Evolutionary conservation across 2,888 invertebrate species (phyloP).

Genomic region (Bellardia bayeri): DNA sequence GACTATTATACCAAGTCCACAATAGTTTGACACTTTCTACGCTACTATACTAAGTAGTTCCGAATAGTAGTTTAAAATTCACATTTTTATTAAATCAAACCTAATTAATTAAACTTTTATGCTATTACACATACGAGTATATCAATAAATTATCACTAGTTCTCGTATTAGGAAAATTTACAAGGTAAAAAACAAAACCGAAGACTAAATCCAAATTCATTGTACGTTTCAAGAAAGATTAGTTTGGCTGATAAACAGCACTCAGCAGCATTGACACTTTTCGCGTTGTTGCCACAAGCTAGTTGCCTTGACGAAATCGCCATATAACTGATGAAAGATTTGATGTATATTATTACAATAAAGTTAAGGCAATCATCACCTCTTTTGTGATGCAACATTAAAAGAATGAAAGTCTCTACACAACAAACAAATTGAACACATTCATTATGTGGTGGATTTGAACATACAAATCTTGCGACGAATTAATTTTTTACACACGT

Average conservation of each 20-base stretch:
- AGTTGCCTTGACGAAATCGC: neutral
- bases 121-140: too few species aligned
- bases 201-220: too few species aligned
- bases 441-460: constrained; percentile 9
- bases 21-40: too few species aligned
- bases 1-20: too few species aligned
- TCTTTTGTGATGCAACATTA: constrained; percentile 9
- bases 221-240: too few species aligned
- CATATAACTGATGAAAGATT: neutral
- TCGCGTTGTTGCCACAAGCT: constrained; percentile 8
- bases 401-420: neutral
- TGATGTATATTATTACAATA: constrained; percentile 10
- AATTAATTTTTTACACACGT: constrained; percentile 30
- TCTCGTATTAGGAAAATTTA: too few species aligned
- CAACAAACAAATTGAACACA: constrained; percentile 10
- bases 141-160: too few species aligned
- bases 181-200: too few species aligned
- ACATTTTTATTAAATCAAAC: too few species aligned
- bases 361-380: constrained; percentile 32
- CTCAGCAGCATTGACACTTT: neutral
- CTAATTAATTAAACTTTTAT: too few species aligned
- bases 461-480: constrained; percentile 6
- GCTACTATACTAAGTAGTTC: too few species aligned
- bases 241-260: neutral
- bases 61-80: too few species aligned